phyloP scores from a whole-genome alignment of 2,888 invertebrate genomes.

The Drosophila colorata region DNA sequence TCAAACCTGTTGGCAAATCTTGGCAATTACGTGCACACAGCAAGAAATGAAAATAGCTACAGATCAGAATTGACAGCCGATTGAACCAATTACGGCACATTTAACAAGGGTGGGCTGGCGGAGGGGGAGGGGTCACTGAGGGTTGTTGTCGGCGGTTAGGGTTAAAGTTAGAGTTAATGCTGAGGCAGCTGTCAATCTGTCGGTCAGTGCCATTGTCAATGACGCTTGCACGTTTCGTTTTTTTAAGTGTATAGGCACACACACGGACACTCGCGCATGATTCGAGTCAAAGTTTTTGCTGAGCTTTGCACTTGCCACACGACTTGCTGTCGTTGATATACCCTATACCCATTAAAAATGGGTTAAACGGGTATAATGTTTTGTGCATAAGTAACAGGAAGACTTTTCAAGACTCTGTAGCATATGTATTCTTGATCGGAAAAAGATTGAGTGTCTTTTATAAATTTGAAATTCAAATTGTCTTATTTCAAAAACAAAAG shows the following conservation, averaged over 20 bases:
- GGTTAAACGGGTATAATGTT: too few species aligned
- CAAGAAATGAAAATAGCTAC: constrained; percentile 13
- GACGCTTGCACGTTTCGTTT: constrained; percentile 30
- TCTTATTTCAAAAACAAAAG: too few species aligned
- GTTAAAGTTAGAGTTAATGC: constrained; percentile 4
- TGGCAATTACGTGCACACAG: constrained; percentile 4
- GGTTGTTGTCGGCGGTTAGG: not conserved
- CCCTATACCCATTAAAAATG: too few species aligned
- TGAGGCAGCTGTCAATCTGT: constrained; percentile 29
- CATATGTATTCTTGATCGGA: too few species aligned
- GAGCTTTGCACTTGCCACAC: constrained; percentile 59
- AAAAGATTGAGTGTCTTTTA: too few species aligned
- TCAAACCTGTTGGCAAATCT: not conserved
- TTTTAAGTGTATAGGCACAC: constrained; percentile 11
- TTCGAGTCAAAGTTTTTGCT: constrained; percentile 52
- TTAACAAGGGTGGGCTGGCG: not conserved
- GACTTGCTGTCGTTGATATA: constrained; percentile 12
- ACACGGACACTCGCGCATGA: not conserved
- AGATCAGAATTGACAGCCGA: constrained; percentile 15
- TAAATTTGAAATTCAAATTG: too few species aligned
- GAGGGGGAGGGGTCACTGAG: not conserved
- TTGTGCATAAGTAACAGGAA: too few species aligned
- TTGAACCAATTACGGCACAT: constrained; percentile 29
- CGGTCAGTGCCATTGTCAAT: constrained; percentile 28
- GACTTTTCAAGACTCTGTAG: too few species aligned